phyloP scores from a whole-genome alignment of 2,797 vertebrate genomes.

The Sciaenops ocellatus region DNA sequence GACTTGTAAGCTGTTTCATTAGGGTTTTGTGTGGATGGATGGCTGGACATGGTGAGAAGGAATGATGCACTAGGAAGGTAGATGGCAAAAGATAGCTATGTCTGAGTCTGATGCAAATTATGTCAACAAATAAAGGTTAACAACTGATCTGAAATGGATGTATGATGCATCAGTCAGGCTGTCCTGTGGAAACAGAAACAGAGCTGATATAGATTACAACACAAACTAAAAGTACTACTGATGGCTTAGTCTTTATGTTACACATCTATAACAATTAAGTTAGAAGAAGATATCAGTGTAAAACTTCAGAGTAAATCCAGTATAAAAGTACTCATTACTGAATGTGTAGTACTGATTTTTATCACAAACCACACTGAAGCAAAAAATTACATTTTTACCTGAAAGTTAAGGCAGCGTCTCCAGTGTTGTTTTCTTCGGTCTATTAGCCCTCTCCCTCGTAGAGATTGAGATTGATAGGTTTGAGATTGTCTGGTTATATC shows the following conservation, averaged over 20 bases:
- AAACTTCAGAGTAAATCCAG: no score
- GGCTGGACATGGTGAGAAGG: slow-evolving; percentile 55
- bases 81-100: background rate
- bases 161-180: no score
- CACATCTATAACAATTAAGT: slow-evolving; percentile 21
- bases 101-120: background rate
- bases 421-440: no score
- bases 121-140: background rate
- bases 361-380: no score
- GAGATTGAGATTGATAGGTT: no score
- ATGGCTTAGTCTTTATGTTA: background rate
- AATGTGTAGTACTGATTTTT: no score
- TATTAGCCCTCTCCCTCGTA: no score
- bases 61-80: background rate
- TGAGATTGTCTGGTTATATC: no score
- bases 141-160: background rate
- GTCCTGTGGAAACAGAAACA: background rate
- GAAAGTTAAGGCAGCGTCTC: no score
- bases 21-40: background rate
- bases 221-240: background rate
- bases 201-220: no score
- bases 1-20: slow-evolving; percentile 65
- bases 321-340: no score
- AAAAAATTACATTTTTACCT: no score
- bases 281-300: background rate